These are phyloP conservation scores for Archocentrus centrarchus DNA, from an alignment of 2,113 vertebrate species.

Conservation along the genomic window DNA sequence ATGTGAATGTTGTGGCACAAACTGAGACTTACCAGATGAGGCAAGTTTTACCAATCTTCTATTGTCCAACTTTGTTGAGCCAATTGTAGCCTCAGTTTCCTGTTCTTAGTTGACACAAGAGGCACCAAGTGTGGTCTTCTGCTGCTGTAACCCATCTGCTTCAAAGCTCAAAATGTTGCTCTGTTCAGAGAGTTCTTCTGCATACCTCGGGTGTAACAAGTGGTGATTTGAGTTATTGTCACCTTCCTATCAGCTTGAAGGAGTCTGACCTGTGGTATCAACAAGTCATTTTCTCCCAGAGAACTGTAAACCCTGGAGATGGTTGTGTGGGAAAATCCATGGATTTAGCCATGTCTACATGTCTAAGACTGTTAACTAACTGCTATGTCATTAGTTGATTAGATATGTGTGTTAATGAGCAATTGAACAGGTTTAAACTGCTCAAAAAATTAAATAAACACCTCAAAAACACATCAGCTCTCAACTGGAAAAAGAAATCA, in stretches of 20 bases:
- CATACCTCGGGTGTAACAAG: neutral
- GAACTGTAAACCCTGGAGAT: neutral
- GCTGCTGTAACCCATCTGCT: too few relatives aligned
- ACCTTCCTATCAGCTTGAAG: neutral
- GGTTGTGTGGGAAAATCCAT: neutral
- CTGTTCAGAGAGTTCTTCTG: neutral
- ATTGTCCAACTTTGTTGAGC: neutral
- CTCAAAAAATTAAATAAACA: too few relatives aligned
- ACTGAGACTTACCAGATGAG: neutral
- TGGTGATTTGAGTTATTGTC: neutral
- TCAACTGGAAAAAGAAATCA: too few relatives aligned
- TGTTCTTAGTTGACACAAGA: neutral
- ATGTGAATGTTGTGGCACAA: neutral
- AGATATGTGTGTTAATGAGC: too few relatives aligned
- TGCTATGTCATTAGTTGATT: too few relatives aligned
- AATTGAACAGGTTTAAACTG: too few relatives aligned
- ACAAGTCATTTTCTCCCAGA: neutral
- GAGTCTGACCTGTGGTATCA: neutral
- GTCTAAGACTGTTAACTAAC: too few relatives aligned
- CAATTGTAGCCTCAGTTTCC: neutral
- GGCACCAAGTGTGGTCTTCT: neutral
- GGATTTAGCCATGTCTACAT: neutral
- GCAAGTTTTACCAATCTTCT: neutral
- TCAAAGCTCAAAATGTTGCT: neutral
- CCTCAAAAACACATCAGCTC: too few relatives aligned